phyloP scores from a whole-genome alignment of 2,797 vertebrate genomes.

The Lemur catta region DNA sequence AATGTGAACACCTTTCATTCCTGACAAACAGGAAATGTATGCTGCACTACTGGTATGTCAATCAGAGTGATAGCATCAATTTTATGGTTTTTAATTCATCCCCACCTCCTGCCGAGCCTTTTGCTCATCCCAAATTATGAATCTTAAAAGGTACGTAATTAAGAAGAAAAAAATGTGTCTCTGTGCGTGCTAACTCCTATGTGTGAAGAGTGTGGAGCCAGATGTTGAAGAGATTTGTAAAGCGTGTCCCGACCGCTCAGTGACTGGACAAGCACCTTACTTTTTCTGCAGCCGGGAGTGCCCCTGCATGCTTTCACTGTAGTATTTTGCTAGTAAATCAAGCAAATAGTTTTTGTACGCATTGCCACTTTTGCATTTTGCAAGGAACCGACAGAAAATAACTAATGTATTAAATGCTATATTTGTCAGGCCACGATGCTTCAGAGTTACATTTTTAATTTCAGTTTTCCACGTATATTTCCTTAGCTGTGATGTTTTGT shows the following conservation, averaged over 20 bases:
- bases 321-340: background rate
- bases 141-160: conserved; percentile 87
- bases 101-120: conserved; percentile 86
- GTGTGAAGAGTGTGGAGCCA: conserved; percentile 1
- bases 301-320: background rate
- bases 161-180: conserved; percentile 83
- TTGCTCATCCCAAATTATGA: conserved; percentile 89
- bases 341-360: background rate
- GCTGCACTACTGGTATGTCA: conserved; percentile 84
- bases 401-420: background rate
- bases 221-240: conserved; percentile 12
- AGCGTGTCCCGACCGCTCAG: background rate
- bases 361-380: background rate
- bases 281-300: background rate
- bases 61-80: conserved; percentile 88
- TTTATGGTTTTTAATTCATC: conserved; percentile 88
- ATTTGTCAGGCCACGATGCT: background rate
- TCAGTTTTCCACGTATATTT: conserved; percentile 20
- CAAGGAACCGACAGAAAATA: conserved; percentile 27
- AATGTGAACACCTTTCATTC: conserved; percentile 84
- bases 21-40: conserved; percentile 88
- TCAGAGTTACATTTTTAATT: conserved; percentile 17
- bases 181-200: conserved; percentile 69
- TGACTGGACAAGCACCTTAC: background rate
- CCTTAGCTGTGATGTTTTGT: background rate